Evolutionary conservation across 2,888 invertebrate genomes (phyloP).

Genomic region (Ptychoptera albimana): DNA sequence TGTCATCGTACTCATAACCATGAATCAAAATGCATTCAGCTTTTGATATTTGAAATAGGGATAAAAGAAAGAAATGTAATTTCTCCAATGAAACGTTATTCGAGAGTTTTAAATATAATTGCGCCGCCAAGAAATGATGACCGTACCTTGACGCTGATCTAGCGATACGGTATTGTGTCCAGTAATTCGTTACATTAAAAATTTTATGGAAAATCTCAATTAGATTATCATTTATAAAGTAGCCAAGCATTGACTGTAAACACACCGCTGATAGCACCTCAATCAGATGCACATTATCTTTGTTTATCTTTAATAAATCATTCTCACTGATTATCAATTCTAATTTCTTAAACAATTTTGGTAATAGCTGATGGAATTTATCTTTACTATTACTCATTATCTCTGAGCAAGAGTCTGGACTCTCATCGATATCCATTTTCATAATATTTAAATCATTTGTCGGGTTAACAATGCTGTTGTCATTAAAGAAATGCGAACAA

Average conservation of each 20-base stretch:
- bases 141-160: slow-evolving; percentile 76
- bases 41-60: slow-evolving; percentile 57
- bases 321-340: slow-evolving; percentile 18
- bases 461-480: slow-evolving; percentile 10
- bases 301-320: slow-evolving; percentile 13
- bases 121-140: slow-evolving; percentile 55
- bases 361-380: slow-evolving; percentile 16
- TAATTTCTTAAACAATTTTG: slow-evolving; percentile 23
- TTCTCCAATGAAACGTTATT: slow-evolving; percentile 70
- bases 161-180: slow-evolving; percentile 77
- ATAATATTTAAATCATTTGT: not conserved
- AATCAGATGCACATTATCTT: slow-evolving; percentile 35
- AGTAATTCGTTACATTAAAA: slow-evolving; percentile 44
- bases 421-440: slow-evolving; percentile 5
- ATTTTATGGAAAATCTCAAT: slow-evolving; percentile 41
- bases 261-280: slow-evolving; percentile 70
- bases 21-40: slow-evolving; percentile 51
- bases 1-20: slow-evolving; percentile 32
- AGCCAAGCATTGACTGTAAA: slow-evolving; percentile 63
- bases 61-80: slow-evolving; percentile 74
- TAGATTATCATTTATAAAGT: slow-evolving; percentile 45
- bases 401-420: not conserved
- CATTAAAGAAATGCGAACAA: slow-evolving; percentile 36
- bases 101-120: slow-evolving; percentile 43
- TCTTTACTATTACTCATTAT: too few relatives aligned